Evolutionary conservation across 2,113 vertebrate genomes (phyloP).

Genomic region (Falcunculus frontatus): DNA sequence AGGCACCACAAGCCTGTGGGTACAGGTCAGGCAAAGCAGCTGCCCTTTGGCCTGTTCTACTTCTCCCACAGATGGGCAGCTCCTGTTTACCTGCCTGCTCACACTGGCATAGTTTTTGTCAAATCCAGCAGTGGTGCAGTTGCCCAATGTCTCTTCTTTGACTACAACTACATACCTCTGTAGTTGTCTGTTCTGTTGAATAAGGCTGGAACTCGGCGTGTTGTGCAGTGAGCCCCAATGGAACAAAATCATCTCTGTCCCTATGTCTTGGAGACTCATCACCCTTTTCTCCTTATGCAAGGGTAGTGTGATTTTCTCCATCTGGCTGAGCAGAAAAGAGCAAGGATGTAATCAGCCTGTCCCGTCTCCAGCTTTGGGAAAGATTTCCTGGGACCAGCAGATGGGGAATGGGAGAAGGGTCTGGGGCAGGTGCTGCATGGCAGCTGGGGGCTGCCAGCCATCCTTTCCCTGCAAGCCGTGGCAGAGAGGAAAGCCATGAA

Average conservation of each 20-base stretch:
- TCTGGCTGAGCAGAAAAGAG: neutral
- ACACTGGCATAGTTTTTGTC: fast-evolving
- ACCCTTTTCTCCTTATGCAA: neutral
- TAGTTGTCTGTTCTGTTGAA: neutral
- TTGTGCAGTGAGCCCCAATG: neutral
- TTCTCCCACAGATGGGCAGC: neutral
- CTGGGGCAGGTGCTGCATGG: fast-evolving
- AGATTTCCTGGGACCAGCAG: neutral
- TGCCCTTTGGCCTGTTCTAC: neutral
- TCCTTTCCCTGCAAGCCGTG: fast-evolving
- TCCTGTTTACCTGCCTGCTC: neutral
- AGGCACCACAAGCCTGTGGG: neutral
- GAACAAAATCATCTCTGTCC: neutral
- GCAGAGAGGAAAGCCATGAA: neutral
- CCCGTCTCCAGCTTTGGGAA: neutral
- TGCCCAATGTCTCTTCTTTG: neutral
- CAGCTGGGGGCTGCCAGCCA: neutral
- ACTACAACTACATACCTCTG: neutral
- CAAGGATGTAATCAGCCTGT: neutral
- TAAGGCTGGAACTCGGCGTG: neutral
- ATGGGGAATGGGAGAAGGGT: neutral
- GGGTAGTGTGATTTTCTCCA: neutral
- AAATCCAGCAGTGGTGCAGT: neutral
- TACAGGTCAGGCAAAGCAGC: neutral
- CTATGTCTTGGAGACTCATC: fast-evolving